phyloP scores from a whole-genome alignment of 2,113 vertebrate genomes.

The Rhegmatorhina hoffmannsi region DNA sequence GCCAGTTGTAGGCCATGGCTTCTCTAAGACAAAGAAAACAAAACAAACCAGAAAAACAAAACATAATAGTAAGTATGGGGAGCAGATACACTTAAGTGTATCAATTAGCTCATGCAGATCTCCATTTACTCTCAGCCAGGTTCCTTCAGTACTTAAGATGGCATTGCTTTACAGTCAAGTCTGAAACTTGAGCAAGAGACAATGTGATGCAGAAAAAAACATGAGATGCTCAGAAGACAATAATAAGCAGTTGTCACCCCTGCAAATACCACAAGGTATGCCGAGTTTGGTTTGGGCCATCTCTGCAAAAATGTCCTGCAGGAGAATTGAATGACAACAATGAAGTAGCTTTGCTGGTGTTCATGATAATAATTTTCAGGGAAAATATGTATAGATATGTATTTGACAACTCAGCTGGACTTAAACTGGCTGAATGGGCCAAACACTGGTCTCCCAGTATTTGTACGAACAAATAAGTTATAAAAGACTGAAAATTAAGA shows the following conservation, averaged over 20 bases:
- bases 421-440: neutral
- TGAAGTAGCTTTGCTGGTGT: neutral
- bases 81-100: neutral
- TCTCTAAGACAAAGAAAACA: neutral
- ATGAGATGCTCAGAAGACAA: neutral
- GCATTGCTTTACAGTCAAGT: neutral
- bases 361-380: neutral
- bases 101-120: neutral
- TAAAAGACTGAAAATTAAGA: neutral
- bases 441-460: neutral
- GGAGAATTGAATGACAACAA: neutral
- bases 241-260: neutral
- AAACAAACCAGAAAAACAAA: neutral
- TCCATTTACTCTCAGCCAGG: neutral
- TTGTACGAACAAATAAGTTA: neutral
- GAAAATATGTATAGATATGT: neutral
- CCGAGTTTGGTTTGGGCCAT: neutral
- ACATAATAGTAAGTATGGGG: neutral
- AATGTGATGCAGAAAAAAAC: neutral
- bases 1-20: neutral
- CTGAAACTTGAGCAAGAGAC: neutral
- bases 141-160: neutral
- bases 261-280: rapidly evolving
- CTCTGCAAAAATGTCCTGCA: neutral
- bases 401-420: neutral